Conservation (phyloP, 2,888 invertebrate genomes). For the Eutolmus rufibarbis region DNA sequence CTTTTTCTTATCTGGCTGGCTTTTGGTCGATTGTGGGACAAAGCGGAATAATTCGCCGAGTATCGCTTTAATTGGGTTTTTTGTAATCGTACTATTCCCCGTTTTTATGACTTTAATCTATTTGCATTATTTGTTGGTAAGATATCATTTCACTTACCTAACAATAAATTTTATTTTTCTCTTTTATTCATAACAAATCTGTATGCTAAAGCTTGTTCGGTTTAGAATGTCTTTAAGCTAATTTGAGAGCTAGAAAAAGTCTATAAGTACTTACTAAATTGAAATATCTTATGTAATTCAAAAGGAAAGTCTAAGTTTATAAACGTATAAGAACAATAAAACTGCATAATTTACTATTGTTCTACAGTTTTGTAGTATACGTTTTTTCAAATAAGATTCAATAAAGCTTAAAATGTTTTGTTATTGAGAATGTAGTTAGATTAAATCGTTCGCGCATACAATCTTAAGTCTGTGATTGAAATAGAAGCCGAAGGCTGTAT, state of each 20-base stretch:
- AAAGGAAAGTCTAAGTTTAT: too few relatives aligned
- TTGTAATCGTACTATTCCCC: background rate
- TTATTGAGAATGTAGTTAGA: background rate
- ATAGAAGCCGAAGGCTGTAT: background rate
- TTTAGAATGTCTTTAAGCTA: too few relatives aligned
- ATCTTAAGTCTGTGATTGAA: background rate
- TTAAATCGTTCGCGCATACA: background rate
- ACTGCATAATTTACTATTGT: too few relatives aligned
- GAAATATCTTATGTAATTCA: too few relatives aligned
- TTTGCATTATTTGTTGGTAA: background rate
- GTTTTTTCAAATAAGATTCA: background rate
- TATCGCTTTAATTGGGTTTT: background rate
- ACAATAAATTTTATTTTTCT: background rate
- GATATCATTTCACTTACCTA: background rate
- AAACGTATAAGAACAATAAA: too few relatives aligned
- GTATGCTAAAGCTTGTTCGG: background rate
- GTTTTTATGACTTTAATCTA: background rate
- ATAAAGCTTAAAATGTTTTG: background rate
- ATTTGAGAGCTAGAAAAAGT: too few relatives aligned
- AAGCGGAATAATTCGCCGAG: background rate
- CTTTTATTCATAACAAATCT: background rate
- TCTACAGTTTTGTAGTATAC: too few relatives aligned
- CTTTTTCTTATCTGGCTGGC: background rate
- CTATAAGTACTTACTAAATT: too few relatives aligned
- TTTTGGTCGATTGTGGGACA: background rate